phyloP scores from a whole-genome alignment of 2,797 vertebrate species.

The Chromobotia macracanthus region DNA sequence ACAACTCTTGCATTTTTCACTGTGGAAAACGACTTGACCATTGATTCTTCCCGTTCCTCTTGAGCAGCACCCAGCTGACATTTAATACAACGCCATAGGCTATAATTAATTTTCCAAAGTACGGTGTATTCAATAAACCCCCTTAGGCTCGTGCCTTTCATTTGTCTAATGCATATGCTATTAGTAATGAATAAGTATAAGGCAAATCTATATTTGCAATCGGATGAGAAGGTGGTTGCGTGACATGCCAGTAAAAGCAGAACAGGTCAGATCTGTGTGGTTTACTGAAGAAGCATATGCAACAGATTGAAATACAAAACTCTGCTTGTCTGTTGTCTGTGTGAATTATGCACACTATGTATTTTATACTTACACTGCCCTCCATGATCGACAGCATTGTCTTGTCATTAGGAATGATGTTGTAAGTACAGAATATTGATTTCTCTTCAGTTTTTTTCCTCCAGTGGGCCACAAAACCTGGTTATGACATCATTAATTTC shows the following conservation, averaged over 20 bases:
- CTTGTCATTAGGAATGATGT: not conserved
- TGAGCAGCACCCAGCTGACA: constrained; percentile 32
- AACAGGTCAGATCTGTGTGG: not conserved
- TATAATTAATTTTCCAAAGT: constrained; percentile 46
- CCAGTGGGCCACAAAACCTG: not conserved
- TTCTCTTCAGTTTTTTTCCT: not conserved
- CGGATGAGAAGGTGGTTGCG: constrained; percentile 1
- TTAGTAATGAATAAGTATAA: constrained; percentile 47
- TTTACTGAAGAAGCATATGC: not conserved
- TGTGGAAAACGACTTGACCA: not conserved
- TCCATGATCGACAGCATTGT: not conserved
- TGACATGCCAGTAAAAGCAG: constrained; percentile 18
- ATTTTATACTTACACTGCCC: not conserved
- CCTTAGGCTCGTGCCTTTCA: constrained; percentile 42
- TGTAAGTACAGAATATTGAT: not conserved
- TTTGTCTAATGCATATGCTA: constrained; percentile 55
- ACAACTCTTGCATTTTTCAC: constrained; percentile 6
- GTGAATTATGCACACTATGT: not conserved
- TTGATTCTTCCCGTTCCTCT: constrained; percentile 25
- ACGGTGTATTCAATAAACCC: constrained; percentile 41
- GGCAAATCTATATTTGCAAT: constrained; percentile 47
- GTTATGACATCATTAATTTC: not conserved
- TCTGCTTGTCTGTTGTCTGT: not conserved
- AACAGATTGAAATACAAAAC: not conserved
- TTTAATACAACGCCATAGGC: constrained; percentile 37